Evolutionary conservation across 2,888 invertebrate genomes (phyloP).

Genomic region (Seladonia tumulorum): DNA sequence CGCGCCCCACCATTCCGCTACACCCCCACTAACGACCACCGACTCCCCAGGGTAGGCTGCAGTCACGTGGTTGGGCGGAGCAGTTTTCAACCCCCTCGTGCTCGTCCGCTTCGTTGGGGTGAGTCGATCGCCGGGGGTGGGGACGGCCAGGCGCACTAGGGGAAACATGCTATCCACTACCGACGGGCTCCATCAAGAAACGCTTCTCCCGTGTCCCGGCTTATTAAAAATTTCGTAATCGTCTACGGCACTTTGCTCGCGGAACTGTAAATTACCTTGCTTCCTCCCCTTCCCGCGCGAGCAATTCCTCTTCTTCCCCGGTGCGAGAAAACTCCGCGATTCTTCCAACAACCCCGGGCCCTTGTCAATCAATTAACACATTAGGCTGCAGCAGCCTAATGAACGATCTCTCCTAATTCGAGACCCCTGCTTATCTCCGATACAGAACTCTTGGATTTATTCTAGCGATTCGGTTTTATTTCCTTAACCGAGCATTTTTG

Average conservation of each 20-base stretch:
- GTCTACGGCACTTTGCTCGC: constrained; percentile 39
- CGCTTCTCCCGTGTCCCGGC: constrained; percentile 73
- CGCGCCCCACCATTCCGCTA: neutral
- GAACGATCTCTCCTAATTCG: neutral
- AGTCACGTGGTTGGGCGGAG: constrained; percentile 81
- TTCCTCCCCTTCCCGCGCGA: neutral
- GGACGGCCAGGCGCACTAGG: constrained; percentile 55
- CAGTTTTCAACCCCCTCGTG: constrained; percentile 74
- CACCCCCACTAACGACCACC: neutral
- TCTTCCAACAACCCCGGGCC: neutral
- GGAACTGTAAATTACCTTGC: constrained; percentile 24
- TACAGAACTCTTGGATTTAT: neutral
- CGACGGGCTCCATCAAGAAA: constrained; percentile 73
- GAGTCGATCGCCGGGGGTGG: constrained; percentile 48
- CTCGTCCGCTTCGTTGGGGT: constrained; percentile 47
- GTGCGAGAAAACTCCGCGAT: neutral
- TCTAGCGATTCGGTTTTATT: neutral
- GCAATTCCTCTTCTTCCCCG: neutral
- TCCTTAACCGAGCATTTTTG: neutral
- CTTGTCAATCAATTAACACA: neutral
- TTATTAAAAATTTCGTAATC: constrained; percentile 78
- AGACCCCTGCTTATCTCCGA: neutral
- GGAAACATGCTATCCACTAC: constrained; percentile 36
- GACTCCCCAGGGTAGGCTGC: constrained; percentile 27
- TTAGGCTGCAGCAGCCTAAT: neutral